phyloP scores from a whole-genome alignment of 2,797 vertebrate species.

The Staurois parvus region DNA sequence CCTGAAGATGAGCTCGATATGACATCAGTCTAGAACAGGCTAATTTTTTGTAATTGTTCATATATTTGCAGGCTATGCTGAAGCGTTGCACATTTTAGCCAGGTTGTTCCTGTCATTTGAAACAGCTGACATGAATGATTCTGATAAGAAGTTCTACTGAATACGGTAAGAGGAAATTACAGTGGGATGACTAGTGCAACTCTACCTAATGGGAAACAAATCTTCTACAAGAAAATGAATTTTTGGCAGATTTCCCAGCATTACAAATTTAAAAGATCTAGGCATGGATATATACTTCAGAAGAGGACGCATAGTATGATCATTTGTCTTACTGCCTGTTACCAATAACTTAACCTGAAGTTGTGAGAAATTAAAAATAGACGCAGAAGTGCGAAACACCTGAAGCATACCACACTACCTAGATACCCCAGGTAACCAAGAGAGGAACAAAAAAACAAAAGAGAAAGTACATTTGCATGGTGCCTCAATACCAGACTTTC shows the following conservation, averaged over 20 bases:
- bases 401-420: too few species aligned
- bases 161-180: conserved; percentile 7
- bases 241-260: conserved; percentile 15
- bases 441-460: too few species aligned
- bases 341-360: too few species aligned
- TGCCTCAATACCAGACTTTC: too few species aligned
- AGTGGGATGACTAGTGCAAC: conserved; percentile 11
- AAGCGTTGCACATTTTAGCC: background rate
- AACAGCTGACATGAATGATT: conserved; percentile 16
- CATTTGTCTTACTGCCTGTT: background rate
- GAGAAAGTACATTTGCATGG: too few species aligned
- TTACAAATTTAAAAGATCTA: conserved; percentile 14
- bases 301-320: background rate
- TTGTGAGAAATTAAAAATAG: too few species aligned
- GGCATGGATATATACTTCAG: background rate
- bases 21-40: background rate
- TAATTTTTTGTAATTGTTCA: background rate
- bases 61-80: background rate
- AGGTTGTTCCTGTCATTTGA: background rate
- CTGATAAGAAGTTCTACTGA: background rate
- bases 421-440: too few species aligned
- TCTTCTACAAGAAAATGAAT: background rate
- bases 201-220: conserved; percentile 29
- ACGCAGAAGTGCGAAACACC: too few species aligned
- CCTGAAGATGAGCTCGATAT: background rate